A percentile compares a stretch with the other conserved stretches of the same genome.
Evolutionary conservation across 2,113 vertebrate genomes (phyloP).

Genomic region (Rallus limicola): DNA sequence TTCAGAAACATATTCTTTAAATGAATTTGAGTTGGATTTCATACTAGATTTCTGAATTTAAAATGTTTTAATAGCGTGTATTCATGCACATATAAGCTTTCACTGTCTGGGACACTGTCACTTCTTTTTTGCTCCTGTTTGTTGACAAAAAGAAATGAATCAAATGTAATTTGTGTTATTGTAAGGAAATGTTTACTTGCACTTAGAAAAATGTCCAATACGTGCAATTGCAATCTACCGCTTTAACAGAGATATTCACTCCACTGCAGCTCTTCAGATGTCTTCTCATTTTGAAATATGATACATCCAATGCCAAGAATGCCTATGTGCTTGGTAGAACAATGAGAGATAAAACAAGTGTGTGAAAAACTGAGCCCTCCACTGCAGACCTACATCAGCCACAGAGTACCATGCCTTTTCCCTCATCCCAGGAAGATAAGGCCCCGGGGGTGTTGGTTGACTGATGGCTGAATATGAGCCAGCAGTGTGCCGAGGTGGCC

Average conservation of each 20-base stretch:
- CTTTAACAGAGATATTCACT: neutral
- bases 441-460: too few relatives aligned
- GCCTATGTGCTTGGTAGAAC: neutral
- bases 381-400: neutral
- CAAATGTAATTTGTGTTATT: neutral
- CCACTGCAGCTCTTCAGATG: neutral
- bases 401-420: neutral
- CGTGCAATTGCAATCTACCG: neutral
- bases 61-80: neutral
- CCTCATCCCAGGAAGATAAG: too few relatives aligned
- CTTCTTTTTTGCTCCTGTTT: neutral
- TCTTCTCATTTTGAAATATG: neutral
- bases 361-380: neutral
- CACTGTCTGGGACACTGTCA: neutral
- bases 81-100: neutral
- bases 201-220: neutral
- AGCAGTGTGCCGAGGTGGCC: too few relatives aligned
- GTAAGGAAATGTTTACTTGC: neutral
- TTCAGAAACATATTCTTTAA: neutral
- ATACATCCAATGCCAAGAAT: neutral
- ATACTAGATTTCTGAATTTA: neutral
- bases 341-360: neutral
- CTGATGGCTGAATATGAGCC: too few relatives aligned
- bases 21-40: neutral
- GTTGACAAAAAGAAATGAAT: neutral